phyloP scores from a whole-genome alignment of 2,888 invertebrate species.

The Gastrophysa polygoni region DNA sequence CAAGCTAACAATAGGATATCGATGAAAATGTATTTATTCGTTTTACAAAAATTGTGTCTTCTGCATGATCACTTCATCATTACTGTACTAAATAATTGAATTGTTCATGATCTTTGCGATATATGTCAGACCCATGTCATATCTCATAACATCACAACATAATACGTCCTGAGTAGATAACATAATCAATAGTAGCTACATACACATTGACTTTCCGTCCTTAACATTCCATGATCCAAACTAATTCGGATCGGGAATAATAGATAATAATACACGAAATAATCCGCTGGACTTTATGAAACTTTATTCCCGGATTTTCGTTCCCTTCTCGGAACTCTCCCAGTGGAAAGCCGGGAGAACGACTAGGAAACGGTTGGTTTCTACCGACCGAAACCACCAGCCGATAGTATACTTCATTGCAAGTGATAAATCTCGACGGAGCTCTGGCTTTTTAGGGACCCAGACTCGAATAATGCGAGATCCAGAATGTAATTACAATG shows the following conservation, averaged over 20 bases:
- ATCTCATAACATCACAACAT: too few species aligned
- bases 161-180: too few species aligned
- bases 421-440: constrained; percentile 16
- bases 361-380: background rate
- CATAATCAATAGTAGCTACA: too few species aligned
- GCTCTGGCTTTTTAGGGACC: constrained; percentile 37
- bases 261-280: background rate
- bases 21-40: too few species aligned
- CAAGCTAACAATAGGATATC: too few species aligned
- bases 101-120: too few species aligned
- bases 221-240: background rate
- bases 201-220: background rate
- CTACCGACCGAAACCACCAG: constrained; percentile 11
- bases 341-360: constrained; percentile 6
- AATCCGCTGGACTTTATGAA: constrained; percentile 1
- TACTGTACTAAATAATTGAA: too few species aligned
- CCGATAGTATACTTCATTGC: constrained; percentile 17
- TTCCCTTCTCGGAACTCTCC: constrained; percentile 1
- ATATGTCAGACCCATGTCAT: too few species aligned
- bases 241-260: background rate
- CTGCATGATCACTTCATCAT: too few species aligned
- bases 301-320: background rate
- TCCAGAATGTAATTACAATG: constrained; percentile 45
- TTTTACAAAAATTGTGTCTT: too few species aligned
- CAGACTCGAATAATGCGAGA: constrained; percentile 42